These are phyloP conservation scores for Chaunax sp. DNA, from an alignment of 2,797 vertebrate genomes.

Conservation along the genomic window DNA sequence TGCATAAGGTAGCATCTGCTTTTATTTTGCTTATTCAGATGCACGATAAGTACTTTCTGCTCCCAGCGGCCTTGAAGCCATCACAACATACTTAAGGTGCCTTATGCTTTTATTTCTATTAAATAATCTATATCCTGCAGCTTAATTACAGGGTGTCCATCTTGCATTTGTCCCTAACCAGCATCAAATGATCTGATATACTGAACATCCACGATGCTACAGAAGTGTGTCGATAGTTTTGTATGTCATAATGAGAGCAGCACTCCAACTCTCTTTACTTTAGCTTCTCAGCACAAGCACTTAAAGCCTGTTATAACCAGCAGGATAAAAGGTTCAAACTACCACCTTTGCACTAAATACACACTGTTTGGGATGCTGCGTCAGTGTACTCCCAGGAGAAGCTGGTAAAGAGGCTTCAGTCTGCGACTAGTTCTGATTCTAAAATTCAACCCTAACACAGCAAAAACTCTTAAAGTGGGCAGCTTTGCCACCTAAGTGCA, in stretches of 20 bases:
- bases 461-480: conserved; percentile 36
- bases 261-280: conserved; percentile 4
- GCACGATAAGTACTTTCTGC: not conserved
- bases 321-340: conserved; percentile 38
- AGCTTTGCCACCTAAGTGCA: conserved; percentile 42
- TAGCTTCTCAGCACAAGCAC: conserved; percentile 17
- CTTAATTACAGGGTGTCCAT: conserved; percentile 1
- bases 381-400: conserved; percentile 32
- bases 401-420: conserved; percentile 27
- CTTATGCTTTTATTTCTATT: not conserved
- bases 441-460: conserved; percentile 39
- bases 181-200: not conserved
- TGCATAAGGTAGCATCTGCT: conserved; percentile 35
- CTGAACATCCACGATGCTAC: not conserved
- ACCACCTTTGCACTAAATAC: conserved; percentile 36
- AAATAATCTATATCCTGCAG: conserved; percentile 19
- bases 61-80: conserved; percentile 12
- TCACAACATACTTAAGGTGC: conserved; percentile 4
- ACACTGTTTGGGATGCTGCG: conserved; percentile 35
- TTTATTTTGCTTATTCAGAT: conserved; percentile 16
- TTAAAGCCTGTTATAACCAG: conserved; percentile 24
- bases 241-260: conserved; percentile 13
- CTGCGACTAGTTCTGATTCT: conserved; percentile 23
- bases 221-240: conserved; percentile 10
- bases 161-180: not conserved